Base-by-base conservation (phyloP, 1,140 invertebrate genomes). In the Elysia chlorotica region DNA sequence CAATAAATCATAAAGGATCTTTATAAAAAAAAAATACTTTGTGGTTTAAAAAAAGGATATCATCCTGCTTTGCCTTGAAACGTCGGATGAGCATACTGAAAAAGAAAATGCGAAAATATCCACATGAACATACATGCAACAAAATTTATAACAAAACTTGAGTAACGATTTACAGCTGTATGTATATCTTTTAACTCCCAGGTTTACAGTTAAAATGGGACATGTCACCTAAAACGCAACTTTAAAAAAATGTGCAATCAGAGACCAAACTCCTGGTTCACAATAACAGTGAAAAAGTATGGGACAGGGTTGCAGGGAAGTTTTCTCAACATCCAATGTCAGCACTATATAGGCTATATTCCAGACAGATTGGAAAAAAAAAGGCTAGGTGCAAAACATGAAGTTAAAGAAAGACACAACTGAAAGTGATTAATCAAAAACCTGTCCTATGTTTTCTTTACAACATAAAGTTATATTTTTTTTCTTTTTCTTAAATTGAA, bases 21-120 rank as follows among this genome's bases (percentile, higher is more conserved):
- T n/a, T n/a, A n/a, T n/a, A n/a, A n/a, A n/a, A n/a, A n/a, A n/a
- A n/a, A n/a, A n/a, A n/a, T n/a, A n/a, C n/a, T n/a, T n/a, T n/a
- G n/a, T n/a, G n/a, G n/a, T n/a, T n/a, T n/a, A n/a, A n/a, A 30
- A 70, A 70, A 70, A 70, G 67, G 67, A 70, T 70, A 70, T 70
- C 67, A 54, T 70, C 54, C 28, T 36, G 31, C 23, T 70, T 57
- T 3, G 33, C 31, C 54, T 59, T 59, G 21, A 1, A 37, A 33
- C 35, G 33, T 31, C 67, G 36, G 21, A 70, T 2, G 30, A 70
- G 23, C 35, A 28, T 25, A 38, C 67, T 70, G 67, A 28, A 30
- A 28, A 59, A 2, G 31, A 56, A 56, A 3, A 48, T 28, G 2
- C 33, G 1, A 68, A 33, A 54, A 54, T 31, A 33, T 53, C 28